phyloP scores from a whole-genome alignment of 1,140 invertebrate species.

The Drosophila burlai region DNA sequence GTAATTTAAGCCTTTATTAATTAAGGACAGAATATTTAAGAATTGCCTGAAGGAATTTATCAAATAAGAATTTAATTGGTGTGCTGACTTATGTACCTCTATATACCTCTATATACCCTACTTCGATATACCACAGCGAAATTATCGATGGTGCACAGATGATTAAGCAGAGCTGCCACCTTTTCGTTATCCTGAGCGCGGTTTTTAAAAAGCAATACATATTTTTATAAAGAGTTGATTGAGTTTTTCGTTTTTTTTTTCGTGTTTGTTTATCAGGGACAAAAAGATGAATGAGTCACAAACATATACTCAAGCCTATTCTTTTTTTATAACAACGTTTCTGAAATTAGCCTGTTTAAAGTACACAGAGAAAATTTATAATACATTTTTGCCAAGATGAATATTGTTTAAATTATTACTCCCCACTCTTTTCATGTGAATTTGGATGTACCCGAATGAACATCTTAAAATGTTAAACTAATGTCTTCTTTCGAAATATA shows the following conservation, averaged over 20 bases:
- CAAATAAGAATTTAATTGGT: too few species aligned
- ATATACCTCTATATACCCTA: slow-evolving; percentile 10
- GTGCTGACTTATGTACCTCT: neutral
- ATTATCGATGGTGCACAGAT: slow-evolving; percentile 25
- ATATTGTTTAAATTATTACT: neutral
- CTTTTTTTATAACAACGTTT: neutral
- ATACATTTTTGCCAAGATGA: neutral
- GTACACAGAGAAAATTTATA: neutral
- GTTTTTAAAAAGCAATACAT: slow-evolving; percentile 6
- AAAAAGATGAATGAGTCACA: neutral
- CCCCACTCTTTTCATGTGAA: neutral
- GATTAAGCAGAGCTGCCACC: neutral
- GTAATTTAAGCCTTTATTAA: too few species aligned
- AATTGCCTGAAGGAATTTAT: neutral
- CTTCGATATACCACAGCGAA: slow-evolving; percentile 2
- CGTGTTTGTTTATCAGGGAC: neutral
- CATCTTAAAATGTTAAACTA: neutral
- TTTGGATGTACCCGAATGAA: neutral
- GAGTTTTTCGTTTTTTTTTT: neutral
- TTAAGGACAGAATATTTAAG: too few species aligned
- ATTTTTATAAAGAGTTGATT: neutral
- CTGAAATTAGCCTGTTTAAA: neutral
- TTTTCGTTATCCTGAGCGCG: neutral
- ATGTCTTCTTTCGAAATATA: neutral
- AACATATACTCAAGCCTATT: neutral